Evolutionary conservation across 2,888 invertebrate species (phyloP), one percentile per base, ranked within the genome.

Genomic region (Tetragonisca angustula): DNA sequence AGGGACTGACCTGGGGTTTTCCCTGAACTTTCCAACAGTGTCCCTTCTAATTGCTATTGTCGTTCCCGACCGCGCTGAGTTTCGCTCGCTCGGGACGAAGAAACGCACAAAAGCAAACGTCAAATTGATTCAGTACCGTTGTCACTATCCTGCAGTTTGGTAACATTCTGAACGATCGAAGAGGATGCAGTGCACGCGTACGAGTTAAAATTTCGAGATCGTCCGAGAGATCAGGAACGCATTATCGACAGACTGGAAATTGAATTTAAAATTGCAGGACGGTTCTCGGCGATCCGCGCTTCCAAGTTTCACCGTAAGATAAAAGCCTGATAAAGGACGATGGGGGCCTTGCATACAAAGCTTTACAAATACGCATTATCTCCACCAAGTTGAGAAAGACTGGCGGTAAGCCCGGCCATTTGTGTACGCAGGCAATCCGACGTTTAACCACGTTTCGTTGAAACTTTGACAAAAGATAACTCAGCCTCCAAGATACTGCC

Each of bases 401-500:
- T 15, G 21, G 32, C 49, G 65, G 36, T 69, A 52, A 70, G 4
- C 71, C 71, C 50, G 56, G 24, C 19, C 43, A 32, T 50, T 56
- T 68, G 71, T 81, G 71, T 81, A 75, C 67, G 50, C 27, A 76
- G 81, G 54, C 72, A 52, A 67, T 59, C 49, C 81, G 13, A 61
- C n/a, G 68, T 56, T 81, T 69, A 73, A 73, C 54, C 78, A 64
- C 50, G 56, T 62, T 56, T 68, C 17, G 65, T 32, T 32, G 67
- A 72, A 77, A 69, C 62, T 83, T 72, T 56, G 50, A 72, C 50
- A 9, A n/a, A n/a, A 72, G 83, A 83, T 81, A 81, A 62, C 24
- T 36, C 67, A 27, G 52, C 59, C 49, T 81, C 32, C 59, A 11
- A 27, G 56, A 67, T 54, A 49, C 27, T 15, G 59, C 71, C 71